Evolutionary conservation across 2,113 vertebrate genomes (phyloP).

Genomic region (Muntiacus reevesi): DNA sequence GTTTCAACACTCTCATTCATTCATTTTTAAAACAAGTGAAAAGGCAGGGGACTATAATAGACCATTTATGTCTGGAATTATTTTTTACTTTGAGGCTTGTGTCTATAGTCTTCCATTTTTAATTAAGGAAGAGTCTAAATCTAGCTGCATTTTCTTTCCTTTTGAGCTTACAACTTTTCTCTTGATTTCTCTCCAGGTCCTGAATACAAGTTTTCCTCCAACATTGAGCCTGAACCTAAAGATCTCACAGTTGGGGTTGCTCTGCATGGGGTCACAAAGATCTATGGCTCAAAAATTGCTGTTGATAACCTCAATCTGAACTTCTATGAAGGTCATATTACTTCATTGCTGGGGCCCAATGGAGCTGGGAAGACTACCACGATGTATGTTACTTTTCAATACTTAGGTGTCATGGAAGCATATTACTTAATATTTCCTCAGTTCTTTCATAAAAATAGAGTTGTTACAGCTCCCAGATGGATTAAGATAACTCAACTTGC

Average conservation of each 20-base stretch:
- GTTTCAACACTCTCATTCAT: background rate
- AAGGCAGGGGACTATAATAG: background rate
- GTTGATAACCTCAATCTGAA: constrained; percentile 92
- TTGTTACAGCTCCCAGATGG: background rate
- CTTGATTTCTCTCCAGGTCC: constrained; percentile 57
- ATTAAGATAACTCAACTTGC: background rate
- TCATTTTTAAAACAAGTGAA: constrained; percentile 13
- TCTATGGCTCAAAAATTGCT: constrained; percentile 88
- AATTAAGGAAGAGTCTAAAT: background rate
- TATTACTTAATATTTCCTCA: background rate
- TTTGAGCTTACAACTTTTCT: background rate
- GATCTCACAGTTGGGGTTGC: constrained; percentile 89
- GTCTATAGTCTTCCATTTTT: background rate
- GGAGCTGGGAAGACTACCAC: constrained; percentile 98
- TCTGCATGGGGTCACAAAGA: constrained; percentile 92
- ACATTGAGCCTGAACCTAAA: constrained; percentile 85
- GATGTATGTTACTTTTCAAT: constrained; percentile 83
- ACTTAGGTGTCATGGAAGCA: background rate
- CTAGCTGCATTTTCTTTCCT: background rate
- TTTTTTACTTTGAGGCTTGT: background rate
- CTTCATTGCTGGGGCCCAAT: constrained; percentile 94
- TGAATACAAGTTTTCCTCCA: constrained; percentile 72
- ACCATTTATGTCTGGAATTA: background rate
- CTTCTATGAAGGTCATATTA: constrained; percentile 96
- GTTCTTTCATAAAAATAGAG: background rate